A percentile compares a stretch with the other conserved stretches of the same genome.
Conservation (phyloP, 2,888 invertebrate genomes). For the Poecilus cupreus region DNA sequence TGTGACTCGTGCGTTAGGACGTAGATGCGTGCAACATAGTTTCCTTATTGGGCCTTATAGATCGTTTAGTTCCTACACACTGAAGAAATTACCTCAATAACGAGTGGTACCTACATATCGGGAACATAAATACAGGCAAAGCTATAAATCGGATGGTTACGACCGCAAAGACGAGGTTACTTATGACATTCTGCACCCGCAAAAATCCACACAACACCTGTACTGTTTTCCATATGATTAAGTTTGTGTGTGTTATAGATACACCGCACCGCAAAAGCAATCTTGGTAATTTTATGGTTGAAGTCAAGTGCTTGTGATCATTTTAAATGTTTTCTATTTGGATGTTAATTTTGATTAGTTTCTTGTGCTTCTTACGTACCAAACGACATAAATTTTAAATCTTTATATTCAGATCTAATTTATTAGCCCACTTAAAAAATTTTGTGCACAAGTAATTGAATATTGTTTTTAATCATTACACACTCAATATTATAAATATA, state of each 20-base stretch:
- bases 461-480: too few relatives aligned
- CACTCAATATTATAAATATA: too few relatives aligned
- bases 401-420: too few relatives aligned
- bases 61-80: constrained; percentile 14
- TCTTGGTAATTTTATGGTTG: too few relatives aligned
- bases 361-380: too few relatives aligned
- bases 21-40: constrained; percentile 43
- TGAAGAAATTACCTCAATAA: neutral
- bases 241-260: neutral
- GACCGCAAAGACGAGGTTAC: neutral
- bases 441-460: too few relatives aligned
- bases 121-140: neutral
- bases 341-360: too few relatives aligned
- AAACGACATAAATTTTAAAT: too few relatives aligned
- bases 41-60: constrained; percentile 40
- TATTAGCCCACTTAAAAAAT: too few relatives aligned
- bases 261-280: too few relatives aligned
- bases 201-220: neutral
- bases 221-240: neutral
- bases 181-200: neutral
- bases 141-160: constrained; percentile 5
- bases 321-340: too few relatives aligned
- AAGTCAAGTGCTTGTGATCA: too few relatives aligned
- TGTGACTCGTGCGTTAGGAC: constrained; percentile 18
- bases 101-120: neutral